Evolutionary conservation across 2,113 vertebrate genomes (phyloP).

Genomic region (Dromas ardeola): DNA sequence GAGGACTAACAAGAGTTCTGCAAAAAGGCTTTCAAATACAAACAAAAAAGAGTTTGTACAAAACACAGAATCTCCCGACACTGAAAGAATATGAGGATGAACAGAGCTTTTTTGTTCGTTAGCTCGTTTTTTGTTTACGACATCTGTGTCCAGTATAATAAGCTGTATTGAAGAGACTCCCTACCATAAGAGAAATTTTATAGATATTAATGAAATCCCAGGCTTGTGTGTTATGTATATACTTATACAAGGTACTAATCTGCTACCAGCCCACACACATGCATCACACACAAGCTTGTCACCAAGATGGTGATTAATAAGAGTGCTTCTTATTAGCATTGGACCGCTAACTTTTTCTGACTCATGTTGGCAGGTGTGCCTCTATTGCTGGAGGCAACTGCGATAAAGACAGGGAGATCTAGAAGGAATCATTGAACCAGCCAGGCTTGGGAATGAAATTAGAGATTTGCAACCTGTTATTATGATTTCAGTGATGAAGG

Average conservation of each 20-base stretch:
- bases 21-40: not conserved
- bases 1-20: not conserved
- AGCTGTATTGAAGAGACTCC: not conserved
- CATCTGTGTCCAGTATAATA: constrained; percentile 9
- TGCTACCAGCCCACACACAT: not conserved
- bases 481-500: not conserved
- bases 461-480: not conserved
- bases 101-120: not conserved
- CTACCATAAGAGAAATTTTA: not conserved
- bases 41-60: constrained; percentile 9
- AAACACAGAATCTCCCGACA: not conserved
- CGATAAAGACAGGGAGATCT: not conserved
- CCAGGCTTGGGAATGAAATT: not conserved
- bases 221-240: not conserved
- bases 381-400: not conserved
- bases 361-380: constrained; percentile 18
- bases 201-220: constrained; percentile 3
- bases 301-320: constrained; percentile 5
- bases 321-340: not conserved
- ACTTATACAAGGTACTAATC: not conserved
- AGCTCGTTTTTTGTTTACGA: not conserved
- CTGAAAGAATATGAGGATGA: not conserved
- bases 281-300: not conserved
- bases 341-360: not conserved
- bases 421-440: not conserved